Conservation (phyloP, 92 coral and sea anemone genomes). For the Epizoanthus stellaris region DNA sequence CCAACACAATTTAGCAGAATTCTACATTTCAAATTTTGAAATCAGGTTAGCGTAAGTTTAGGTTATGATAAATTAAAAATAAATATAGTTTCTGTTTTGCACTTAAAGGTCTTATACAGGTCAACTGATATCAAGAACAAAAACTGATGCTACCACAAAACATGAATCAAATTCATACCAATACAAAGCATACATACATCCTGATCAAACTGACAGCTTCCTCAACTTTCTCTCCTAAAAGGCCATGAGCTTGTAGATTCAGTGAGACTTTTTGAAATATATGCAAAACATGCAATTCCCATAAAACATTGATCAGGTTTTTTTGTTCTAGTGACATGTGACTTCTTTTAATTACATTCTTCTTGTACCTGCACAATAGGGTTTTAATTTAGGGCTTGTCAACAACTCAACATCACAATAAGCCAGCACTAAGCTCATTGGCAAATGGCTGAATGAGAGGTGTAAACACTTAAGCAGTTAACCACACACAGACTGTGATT, state of each 20-base stretch:
- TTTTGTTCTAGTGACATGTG: conserved; percentile 95
- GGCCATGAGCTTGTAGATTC: conserved; percentile 79
- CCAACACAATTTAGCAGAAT: conserved; percentile 9
- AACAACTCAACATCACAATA: conserved; percentile 83
- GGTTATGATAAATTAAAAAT: conserved; percentile 84
- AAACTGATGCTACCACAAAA: conserved; percentile 34
- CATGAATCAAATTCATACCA: conserved; percentile 24
- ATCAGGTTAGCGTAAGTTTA: conserved; percentile 63
- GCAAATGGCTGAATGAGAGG: conserved; percentile 61
- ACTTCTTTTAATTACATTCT: conserved; percentile 89
- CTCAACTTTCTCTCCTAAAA: conserved; percentile 47
- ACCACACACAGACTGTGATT: conserved; percentile 62
- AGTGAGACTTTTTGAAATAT: conserved; percentile 79
- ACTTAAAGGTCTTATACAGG: conserved; percentile 50
- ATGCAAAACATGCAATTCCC: conserved; percentile 97
- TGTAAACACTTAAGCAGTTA: conserved; percentile 61
- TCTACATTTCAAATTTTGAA: conserved; percentile 17
- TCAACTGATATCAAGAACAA: conserved; percentile 32
- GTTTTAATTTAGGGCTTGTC: conserved; percentile 91
- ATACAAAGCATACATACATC: conserved; percentile 56
- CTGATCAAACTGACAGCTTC: conserved; percentile 57
- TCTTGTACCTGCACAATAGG: conserved; percentile 83
- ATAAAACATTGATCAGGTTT: conserved; percentile 94
- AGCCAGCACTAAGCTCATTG: conserved; percentile 72
- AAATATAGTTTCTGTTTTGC: conserved; percentile 67